These are phyloP conservation scores for Pterocles gutturalis DNA, from an alignment of 2,113 vertebrate genomes.

Conservation along the genomic window DNA sequence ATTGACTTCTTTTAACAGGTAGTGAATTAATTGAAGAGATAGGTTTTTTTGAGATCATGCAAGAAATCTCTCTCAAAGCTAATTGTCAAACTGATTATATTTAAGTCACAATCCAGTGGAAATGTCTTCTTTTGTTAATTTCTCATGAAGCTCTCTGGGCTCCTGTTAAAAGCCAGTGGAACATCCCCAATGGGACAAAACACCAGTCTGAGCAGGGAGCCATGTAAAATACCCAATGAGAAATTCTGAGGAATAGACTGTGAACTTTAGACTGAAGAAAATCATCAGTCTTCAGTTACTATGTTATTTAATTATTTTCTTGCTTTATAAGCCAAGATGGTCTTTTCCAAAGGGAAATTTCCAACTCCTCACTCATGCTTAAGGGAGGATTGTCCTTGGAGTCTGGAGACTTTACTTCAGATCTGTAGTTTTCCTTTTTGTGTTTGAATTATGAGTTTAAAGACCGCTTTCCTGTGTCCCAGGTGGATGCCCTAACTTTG, in stretches of 20 bases:
- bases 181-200: neutral
- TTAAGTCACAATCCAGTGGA: neutral
- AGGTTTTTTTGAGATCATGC: neutral
- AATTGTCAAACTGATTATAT: neutral
- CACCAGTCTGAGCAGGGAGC: neutral
- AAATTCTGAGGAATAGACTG: neutral
- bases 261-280: neutral
- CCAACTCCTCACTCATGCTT: neutral
- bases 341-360: neutral
- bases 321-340: neutral
- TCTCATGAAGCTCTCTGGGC: neutral
- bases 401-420: neutral
- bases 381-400: neutral
- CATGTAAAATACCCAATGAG: neutral
- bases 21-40: neutral
- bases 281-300: neutral
- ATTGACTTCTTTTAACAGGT: neutral
- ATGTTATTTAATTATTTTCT: neutral
- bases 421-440: neutral
- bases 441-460: neutral
- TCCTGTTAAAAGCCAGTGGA: neutral
- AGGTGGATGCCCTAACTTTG: neutral
- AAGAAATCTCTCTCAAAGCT: neutral
- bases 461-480: neutral
- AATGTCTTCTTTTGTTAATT: neutral